Evolutionary conservation across 35 echinoderm and acorn worm genomes (phyloP), one percentile per base, ranked within the genome.

Genomic region (Ptychodera flava): DNA sequence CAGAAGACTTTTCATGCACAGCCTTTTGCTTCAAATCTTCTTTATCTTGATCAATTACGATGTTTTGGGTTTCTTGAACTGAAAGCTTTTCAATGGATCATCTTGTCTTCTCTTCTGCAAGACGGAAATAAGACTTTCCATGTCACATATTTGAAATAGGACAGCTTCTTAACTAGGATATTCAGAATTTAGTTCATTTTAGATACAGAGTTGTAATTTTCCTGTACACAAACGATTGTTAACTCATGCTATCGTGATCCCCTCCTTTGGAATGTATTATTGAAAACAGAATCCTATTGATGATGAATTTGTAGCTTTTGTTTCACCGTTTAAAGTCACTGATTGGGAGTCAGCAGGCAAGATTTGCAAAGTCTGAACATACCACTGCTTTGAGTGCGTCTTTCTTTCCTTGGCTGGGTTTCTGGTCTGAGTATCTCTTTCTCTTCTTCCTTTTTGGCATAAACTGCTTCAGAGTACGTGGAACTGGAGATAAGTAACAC

Each of bases 31-130:
- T n/a, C n/a, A n/a, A n/a, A n/a, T n/a, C n/a, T n/a, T n/a, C n/a
- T n/a, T n/a, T n/a, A n/a, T n/a, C n/a, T n/a, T n/a, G n/a, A n/a
- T n/a, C n/a, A n/a, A 80, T 10, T 80, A 82, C 35, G 80, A 33
- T 82, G 31, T 22, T 22, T 34, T 90, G 34, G 84, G 33, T 77
- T 81, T 78, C 45, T 94, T 94, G 88, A 82, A 94, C 77, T 94
- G 90, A 82, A 94, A 94, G 82, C 92, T 94, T 81, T 94, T 87
- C 85, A 94, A 37, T 16, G 92, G 92, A 81, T 94, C 88, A 64
- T 87, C 88, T 75, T 87, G 84, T 32, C 84, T 78, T 90, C 83
- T 90, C 45, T 85, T 90, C 92, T 94, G 92, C 28, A 87, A 90
- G 35, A 1, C 31, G 28, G 83, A 90, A 77, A 35, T 34, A 85